Percentiles rank a stretch among this genome's conserved stretches.
These are phyloP conservation scores for Cavia aperea DNA, from an alignment of 2,113 vertebrate species.

Conservation along the genomic window DNA sequence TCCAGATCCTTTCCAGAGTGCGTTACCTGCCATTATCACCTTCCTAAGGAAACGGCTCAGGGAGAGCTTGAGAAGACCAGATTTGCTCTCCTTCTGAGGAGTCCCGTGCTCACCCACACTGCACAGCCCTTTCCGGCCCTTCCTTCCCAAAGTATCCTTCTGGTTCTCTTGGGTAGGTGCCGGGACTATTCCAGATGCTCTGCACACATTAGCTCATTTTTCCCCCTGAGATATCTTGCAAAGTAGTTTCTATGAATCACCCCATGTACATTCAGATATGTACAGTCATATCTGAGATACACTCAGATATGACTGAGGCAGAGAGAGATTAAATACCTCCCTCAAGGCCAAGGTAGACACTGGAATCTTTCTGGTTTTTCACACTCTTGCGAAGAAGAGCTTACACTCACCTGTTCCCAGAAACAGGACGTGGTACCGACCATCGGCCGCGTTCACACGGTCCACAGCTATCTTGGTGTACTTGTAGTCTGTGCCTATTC, in stretches of 20 bases:
- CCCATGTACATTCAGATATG: background rate
- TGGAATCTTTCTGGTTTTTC: background rate
- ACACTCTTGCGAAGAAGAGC: background rate
- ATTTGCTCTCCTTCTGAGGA: background rate
- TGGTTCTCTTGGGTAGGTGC: background rate
- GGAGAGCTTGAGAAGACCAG: background rate
- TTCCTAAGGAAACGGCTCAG: background rate
- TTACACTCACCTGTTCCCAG: conserved; percentile 89
- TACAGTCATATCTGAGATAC: too few relatives aligned
- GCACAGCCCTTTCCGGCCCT: background rate
- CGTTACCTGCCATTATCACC: background rate
- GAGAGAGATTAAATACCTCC: background rate
- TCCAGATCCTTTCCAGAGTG: background rate
- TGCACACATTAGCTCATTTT: background rate
- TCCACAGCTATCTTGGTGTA: conserved; percentile 95
- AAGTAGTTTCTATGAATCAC: background rate
- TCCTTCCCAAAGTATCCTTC: background rate
- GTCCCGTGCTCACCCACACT: background rate
- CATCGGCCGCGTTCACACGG: conserved; percentile 90
- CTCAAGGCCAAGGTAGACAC: too few relatives aligned
- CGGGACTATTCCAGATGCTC: background rate
- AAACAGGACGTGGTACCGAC: conserved; percentile 94
- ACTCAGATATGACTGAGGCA: background rate
- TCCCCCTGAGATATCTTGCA: background rate
- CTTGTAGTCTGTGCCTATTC: conserved; percentile 91